Evolutionary conservation across 1,140 invertebrate genomes (phyloP), one percentile per base, ranked within the genome.

Genomic region (Drosophila sp.): DNA sequence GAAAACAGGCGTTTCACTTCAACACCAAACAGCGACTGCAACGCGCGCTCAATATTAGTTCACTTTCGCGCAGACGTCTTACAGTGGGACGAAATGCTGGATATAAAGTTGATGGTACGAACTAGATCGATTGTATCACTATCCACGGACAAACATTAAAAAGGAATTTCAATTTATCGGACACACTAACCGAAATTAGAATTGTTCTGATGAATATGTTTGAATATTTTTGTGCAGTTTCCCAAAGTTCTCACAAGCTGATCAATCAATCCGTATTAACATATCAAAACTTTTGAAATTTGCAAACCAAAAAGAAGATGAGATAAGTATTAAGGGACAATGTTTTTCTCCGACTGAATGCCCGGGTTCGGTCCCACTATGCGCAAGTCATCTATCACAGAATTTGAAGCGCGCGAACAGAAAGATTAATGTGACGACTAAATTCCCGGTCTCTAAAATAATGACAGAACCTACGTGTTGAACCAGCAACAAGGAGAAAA

Each of bases 1-100:
- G 10, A 27, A 47, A 50, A 27, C 44, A 10, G 44, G 25, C 44
- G 7, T 50, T 50, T 50, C 2, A 50, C 23, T 23, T 8, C 23
- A 27, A 50, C 23, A 50, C 44, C 44, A 50, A 50, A 50, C 23
- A 50, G 44, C 44, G 23, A 50, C 7, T 50, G 44, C 44, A 10
- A 50, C 27, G 44, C 44, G 44, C 44, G 44, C 44, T 50, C 44
- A 27, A 27, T 50, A 7, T 50, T 27, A 23, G 23, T 50, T 50
- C 2, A 27, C 44, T 3, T 58, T 58, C 23, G 56, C 56, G 56
- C 56, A 58, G 56, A 58, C 32, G 56, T 58, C 56, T 32, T n/a
- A 57, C 55, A 57, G 55, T 57, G 54, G 54, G 11, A 32, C 29
- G 5, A 27, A 7, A 11, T 17, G 27, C 1, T 1, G 2, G 3